A percentile compares a stretch with the other conserved stretches of the same genome.
These are phyloP conservation scores for Meriones psammophilus DNA, from an alignment of 2,797 vertebrate species.

Conservation along the genomic window DNA sequence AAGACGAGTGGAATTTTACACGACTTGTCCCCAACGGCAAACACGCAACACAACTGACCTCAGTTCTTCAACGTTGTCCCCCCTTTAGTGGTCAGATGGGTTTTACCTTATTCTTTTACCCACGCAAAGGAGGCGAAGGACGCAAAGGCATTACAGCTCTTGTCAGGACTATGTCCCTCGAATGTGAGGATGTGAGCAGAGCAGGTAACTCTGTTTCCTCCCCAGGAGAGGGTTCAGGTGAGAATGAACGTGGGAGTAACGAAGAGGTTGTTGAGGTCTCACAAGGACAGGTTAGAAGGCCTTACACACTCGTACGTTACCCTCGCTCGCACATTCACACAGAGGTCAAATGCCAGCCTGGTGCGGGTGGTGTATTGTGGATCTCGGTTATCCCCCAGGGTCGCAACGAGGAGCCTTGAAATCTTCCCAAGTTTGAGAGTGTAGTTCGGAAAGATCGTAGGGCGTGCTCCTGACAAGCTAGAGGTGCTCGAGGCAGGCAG, in stretches of 20 bases:
- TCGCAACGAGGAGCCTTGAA: neutral
- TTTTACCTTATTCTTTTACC: neutral
- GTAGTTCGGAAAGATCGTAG: neutral
- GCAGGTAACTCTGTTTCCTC: neutral
- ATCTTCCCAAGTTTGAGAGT: neutral
- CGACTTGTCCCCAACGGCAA: no score
- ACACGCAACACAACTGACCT: neutral
- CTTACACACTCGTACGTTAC: neutral
- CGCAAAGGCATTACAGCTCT: neutral
- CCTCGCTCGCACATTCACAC: neutral
- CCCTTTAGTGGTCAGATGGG: slow-evolving; percentile 73
- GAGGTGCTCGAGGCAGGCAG: neutral
- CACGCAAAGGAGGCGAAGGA: neutral
- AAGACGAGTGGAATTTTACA: neutral
- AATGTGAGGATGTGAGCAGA: neutral
- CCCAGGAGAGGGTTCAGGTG: neutral
- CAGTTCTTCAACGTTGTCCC: slow-evolving; percentile 61
- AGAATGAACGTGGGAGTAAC: neutral
- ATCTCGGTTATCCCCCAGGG: neutral
- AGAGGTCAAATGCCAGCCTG: neutral
- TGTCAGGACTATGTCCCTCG: neutral
- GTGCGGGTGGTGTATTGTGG: rapidly evolving
- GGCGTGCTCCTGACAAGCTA: neutral
- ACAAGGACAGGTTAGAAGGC: neutral
- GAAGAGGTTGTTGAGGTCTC: rapidly evolving